Conservation (phyloP, 2,797 vertebrate species). For the Centroberyx gerrardi region DNA sequence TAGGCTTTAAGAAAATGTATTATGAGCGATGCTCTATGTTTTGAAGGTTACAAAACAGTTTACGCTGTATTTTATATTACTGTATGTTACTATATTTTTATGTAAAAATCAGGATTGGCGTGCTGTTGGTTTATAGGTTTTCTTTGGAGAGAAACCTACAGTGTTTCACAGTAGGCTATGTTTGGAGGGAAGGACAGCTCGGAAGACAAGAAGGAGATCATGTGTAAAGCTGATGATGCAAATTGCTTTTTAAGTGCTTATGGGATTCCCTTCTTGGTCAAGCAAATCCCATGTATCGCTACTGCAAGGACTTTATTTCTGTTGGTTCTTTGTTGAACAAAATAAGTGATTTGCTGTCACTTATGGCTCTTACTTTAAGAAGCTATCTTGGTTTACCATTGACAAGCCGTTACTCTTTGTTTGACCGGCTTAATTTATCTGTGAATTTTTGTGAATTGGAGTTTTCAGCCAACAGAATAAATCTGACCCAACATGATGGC, state of each 20-base stretch:
- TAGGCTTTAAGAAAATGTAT: constrained; percentile 15
- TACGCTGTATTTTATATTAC: constrained; percentile 41
- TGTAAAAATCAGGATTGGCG: constrained; percentile 19
- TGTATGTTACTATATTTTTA: not conserved
- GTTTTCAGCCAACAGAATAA: constrained; percentile 16
- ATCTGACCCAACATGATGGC: not conserved
- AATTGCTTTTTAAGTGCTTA: constrained; percentile 17
- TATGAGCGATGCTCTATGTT: constrained; percentile 21
- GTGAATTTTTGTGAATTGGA: not conserved
- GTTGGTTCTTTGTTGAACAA: constrained; percentile 53
- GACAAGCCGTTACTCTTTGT: constrained; percentile 21
- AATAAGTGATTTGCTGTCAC: constrained; percentile 56
- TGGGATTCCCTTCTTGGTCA: not conserved
- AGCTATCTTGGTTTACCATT: constrained; percentile 11
- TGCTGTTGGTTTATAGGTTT: not conserved
- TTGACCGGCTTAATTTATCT: not conserved
- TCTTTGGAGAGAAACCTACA: constrained; percentile 13
- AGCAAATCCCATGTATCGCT: not conserved
- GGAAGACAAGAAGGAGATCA: not conserved
- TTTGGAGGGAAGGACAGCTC: not conserved
- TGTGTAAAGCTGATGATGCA: not conserved
- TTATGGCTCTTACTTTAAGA: constrained; percentile 53
- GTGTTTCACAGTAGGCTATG: constrained; percentile 25
- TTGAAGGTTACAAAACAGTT: constrained; percentile 8
- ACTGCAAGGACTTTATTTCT: not conserved